Base-by-base conservation (phyloP, 2,113 vertebrate species). In the Strix aluco region DNA sequence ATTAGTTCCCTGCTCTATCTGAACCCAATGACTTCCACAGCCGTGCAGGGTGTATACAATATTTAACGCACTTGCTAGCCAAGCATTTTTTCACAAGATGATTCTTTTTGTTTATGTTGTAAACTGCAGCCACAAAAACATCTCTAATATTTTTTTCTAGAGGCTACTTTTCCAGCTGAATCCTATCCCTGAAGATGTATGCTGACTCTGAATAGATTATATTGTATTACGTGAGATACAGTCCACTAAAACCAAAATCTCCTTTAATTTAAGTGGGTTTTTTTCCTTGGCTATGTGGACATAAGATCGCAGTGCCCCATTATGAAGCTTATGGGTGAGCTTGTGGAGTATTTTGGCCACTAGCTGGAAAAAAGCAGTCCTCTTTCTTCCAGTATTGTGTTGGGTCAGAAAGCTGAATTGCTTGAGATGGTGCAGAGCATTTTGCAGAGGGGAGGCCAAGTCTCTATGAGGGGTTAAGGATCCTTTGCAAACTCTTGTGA, bases 381-480 rank as follows among this genome's bases (percentile, higher is more conserved):
- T 46, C 15, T 51, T 20, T 19, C 49, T 55, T 67, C 40, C 34
- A 47, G 23, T 20, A 11, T 6, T 5, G 2, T 1, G 0, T 32
- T 66, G 38, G 25, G 27, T 78, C 5, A 7, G 22, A 54, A 70
- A n/a, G 36, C 0, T 49, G 57, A 46, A 13, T 40, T 21, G 8
- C 23, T 74, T 15, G 27, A 51, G 32, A 27, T 8, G 17, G 32
- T 22, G 26, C 11, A 30, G 29, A 10, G 40, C 13, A 5, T 69
- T 91, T 57, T 59, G 12, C 26, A 62, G 40, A 57, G 3, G 3
- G 9, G 61, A 49, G 4, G 11, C 27, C 54, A 57, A 22, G 6
- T 65, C 9, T 65, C 46, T 42, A 3, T 4, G 22, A 44, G 20
- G 15, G 9, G 4, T 44, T 63, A 59, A 78, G 17, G 7, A 55